Evolutionary conservation across 2,113 vertebrate genomes (phyloP).

Genomic region (rabbit (Oryctolagus cuniculus)): DNA sequence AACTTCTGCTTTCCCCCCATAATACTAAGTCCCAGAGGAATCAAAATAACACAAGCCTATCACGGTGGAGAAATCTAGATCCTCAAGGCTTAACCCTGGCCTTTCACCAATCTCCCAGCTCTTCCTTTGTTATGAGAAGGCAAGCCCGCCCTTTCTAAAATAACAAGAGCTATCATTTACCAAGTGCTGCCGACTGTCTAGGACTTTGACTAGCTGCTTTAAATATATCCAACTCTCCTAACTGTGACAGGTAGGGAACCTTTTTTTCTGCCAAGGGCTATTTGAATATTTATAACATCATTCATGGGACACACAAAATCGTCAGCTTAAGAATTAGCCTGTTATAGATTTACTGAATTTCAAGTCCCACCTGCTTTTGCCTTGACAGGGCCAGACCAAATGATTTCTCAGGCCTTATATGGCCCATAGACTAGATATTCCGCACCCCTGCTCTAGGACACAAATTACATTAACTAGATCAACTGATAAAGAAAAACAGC

Average conservation of each 20-base stretch:
- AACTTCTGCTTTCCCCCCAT: constrained; percentile 38
- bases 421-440: no score
- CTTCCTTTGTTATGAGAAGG: constrained; percentile 11
- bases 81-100: neutral
- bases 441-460: neutral
- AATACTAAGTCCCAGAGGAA: neutral
- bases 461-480: neutral
- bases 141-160: neutral
- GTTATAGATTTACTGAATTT: no score
- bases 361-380: no score
- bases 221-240: constrained; percentile 27
- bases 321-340: no score
- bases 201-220: neutral
- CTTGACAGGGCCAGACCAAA: no score
- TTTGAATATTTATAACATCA: no score
- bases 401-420: no score
- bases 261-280: no score
- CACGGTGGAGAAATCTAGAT: neutral
- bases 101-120: neutral
- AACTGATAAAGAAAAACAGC: constrained; percentile 7
- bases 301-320: no score
- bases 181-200: neutral
- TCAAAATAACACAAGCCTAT: constrained; percentile 6
- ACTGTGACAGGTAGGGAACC: neutral
- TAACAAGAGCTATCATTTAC: neutral